Conservation (phyloP, 2,113 vertebrate genomes). For the Hemiprocne comata region DNA sequence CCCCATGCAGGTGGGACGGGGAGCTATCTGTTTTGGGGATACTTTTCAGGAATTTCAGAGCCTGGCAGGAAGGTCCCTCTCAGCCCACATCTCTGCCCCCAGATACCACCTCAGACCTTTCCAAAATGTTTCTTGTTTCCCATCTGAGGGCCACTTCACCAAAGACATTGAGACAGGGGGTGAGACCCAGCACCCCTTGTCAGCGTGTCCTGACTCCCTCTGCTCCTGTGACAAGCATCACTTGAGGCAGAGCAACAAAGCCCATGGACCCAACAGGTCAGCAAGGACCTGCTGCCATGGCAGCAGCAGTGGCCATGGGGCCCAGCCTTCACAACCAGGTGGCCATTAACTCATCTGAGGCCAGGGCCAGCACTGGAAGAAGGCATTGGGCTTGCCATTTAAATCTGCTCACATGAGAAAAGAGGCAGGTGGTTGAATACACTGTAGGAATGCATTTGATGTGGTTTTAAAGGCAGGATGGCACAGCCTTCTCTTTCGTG, state of each 20-base stretch:
- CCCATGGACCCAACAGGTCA: neutral
- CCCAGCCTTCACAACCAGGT: neutral
- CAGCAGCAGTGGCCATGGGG: no score
- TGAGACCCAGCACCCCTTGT: neutral
- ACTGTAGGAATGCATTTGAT: neutral
- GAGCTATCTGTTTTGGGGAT: rapidly evolving
- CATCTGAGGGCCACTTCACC: neutral
- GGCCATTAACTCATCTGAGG: neutral
- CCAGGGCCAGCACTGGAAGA: neutral
- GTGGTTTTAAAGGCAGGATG: neutral
- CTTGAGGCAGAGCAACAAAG: rapidly evolving
- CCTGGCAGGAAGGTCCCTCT: neutral
- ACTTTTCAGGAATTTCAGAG: neutral
- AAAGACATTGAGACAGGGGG: neutral
- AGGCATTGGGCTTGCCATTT: neutral
- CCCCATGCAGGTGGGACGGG: neutral
- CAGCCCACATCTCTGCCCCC: neutral
- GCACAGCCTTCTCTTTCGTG: neutral
- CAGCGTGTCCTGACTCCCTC: neutral
- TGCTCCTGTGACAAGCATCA: neutral
- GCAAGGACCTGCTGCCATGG: no score
- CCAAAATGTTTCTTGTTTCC: neutral
- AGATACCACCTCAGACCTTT: neutral
- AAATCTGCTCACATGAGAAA: neutral
- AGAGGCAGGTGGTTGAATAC: neutral